Base-by-base conservation (phyloP, 2,888 invertebrate species). In the Oscheius sp. region DNA sequence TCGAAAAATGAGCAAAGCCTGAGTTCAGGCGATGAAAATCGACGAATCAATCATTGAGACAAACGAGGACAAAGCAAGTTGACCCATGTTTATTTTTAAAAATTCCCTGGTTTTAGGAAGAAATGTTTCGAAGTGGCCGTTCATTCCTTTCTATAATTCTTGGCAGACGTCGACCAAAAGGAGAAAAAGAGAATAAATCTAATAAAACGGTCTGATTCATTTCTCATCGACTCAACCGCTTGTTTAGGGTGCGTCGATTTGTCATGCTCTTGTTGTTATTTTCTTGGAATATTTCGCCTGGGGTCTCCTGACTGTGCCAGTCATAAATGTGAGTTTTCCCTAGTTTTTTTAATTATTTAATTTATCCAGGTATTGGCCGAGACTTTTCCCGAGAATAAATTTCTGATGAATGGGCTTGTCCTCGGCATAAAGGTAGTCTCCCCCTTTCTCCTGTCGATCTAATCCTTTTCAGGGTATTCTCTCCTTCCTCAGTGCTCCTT, bases 261-360 rank as follows among this genome's bases (percentile, higher is more conserved):
- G 95, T 91, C 99, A 99, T 93, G 99, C 99, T 78, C 91, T 99
- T 89, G 94, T 99, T 89, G 96, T 99, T 88, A 99, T 99, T 91
- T 99, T 99, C 92, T 92, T 99, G 90, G 99, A 99, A 91, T 99
- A 98, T 91, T 99, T 99, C 91, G 96, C 98, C 84, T 99, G 99
- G 98, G 99, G 99, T 70, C 92, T 99, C 83, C 92, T 99, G 81
- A 99, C 98, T 80, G 95, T 96, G 92, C 98, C 99, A 75, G 94
- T 98, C 88, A 99, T 99, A 91, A 91, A 92, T 83, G 93, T 93
- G 89, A 91, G 91, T 90, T 69, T 63, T 25, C 9, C 5, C 21
- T 18, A n/a, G n/a, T n/a, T 16, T 12, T 13, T 35, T 16, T 2
- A 41, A 16, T 43, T 25, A 56, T 55, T 43, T 18, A 12, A 25